Percentiles rank a stretch among this genome's conserved stretches.
phyloP scores from a whole-genome alignment of 2,888 invertebrate species.

The Globia sparganii region DNA sequence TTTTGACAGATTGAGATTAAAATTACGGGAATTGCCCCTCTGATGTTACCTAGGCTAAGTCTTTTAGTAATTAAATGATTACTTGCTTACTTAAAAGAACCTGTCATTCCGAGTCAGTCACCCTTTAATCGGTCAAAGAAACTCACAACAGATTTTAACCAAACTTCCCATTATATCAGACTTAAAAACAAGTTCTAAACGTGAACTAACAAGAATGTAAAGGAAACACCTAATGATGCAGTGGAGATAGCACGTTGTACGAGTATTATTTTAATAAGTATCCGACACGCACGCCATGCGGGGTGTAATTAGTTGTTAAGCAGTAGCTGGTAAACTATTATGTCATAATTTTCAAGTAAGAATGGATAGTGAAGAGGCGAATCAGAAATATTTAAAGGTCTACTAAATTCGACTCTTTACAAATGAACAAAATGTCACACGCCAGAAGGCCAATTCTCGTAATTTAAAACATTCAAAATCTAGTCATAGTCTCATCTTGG shows the following conservation, averaged over 20 bases:
- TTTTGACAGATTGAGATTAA: too few species aligned
- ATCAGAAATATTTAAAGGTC: neutral
- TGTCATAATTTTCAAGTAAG: conserved; percentile 9
- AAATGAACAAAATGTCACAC: neutral
- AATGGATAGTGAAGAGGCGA: neutral
- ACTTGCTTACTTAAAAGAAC: too few species aligned
- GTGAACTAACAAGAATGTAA: conserved; percentile 56
- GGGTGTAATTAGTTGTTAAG: conserved; percentile 48
- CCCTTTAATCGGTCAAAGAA: neutral
- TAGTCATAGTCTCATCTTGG: too few species aligned
- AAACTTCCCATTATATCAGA: conserved; percentile 20
- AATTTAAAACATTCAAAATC: too few species aligned
- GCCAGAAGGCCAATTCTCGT: too few species aligned
- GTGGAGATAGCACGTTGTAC: conserved; percentile 50
- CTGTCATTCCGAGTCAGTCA: too few species aligned
- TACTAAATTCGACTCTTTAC: neutral
- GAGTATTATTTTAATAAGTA: conserved; percentile 65
- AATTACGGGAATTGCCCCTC: too few species aligned
- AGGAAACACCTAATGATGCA: conserved; percentile 64
- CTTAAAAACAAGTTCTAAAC: conserved; percentile 57
- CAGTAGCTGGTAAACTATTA: conserved; percentile 47
- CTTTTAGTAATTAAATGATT: too few species aligned
- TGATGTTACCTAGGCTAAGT: too few species aligned
- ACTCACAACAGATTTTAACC: conserved; percentile 13
- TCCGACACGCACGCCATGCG: conserved; percentile 34